A percentile compares a stretch with the other conserved stretches of the same genome.
phyloP scores from a whole-genome alignment of 2,888 invertebrate genomes.

The Pediacus dermestoides region DNA sequence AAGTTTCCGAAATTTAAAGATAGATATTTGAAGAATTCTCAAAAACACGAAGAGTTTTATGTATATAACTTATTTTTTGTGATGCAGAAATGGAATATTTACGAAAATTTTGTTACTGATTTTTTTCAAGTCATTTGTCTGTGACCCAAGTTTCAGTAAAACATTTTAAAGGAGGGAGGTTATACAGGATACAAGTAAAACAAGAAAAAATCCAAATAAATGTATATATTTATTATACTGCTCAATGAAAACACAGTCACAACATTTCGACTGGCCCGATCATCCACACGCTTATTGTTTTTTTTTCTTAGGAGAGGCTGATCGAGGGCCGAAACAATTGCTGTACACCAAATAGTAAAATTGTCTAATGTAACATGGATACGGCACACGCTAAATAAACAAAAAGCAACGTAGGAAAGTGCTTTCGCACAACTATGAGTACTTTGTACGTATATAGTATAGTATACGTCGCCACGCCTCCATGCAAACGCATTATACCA shows the following conservation, averaged over 20 bases:
- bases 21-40: no score
- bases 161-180: no score
- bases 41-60: no score
- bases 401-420: slow-evolving; percentile 48
- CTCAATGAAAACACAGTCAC: slow-evolving; percentile 61
- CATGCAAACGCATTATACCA: slow-evolving; percentile 45
- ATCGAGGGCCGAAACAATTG: slow-evolving; percentile 50
- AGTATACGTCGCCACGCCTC: slow-evolving; percentile 50
- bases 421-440: slow-evolving; percentile 49
- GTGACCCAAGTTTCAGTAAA: no score
- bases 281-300: no score
- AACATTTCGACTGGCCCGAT: slow-evolving; percentile 47
- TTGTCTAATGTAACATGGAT: slow-evolving; percentile 54
- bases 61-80: no score
- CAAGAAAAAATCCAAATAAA: slow-evolving; percentile 59
- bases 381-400: slow-evolving; percentile 52
- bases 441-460: slow-evolving; percentile 52
- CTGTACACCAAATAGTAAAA: slow-evolving; percentile 55
- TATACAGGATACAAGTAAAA: slow-evolving; percentile 13
- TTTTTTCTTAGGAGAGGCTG: no score
- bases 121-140: no score
- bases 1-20: no score
- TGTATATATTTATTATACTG: slow-evolving; percentile 74
- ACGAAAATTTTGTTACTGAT: no score
- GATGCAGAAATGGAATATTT: no score